Base-by-base conservation (phyloP, 2,113 vertebrate genomes). In the Xiphophorus couchianus region DNA sequence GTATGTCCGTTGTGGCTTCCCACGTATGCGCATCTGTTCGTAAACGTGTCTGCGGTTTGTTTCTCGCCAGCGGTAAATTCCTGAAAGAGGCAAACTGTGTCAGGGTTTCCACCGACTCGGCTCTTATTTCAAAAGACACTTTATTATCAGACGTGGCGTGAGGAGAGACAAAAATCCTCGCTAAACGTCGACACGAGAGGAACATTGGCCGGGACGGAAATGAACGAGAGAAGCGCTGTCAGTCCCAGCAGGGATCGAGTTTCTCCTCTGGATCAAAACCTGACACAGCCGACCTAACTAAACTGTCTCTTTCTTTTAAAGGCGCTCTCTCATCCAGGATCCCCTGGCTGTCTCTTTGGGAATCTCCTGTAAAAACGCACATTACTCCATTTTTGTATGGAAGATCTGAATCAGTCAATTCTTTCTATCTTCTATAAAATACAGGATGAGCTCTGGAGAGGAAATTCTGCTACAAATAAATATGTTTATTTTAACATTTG, bases 191-290 rank as follows among this genome's bases (percentile, higher is more conserved):
- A 70, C 76, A 48, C 15, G 77, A 84, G 86, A 74, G 83, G 81
- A 77, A 76, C 67, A 78, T 73, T 89, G 76, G 78, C 78, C 73
- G 62, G 48, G 71, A 85, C 61, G 84, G 79, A 77, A 83, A 85
- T 65, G 75, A 78, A 81, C 8, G 78, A 60, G 66, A 82, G 77
- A 64, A 74, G 69, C 63, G 28, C 64, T 76, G 90, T 91, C 85
- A 78, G 85, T 93, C 88, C 82, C 29, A 85, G 89, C 68, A 44
- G 62, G 85, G 80, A 82, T 92, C 81, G 5, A 78, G 87, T 91
- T 85, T 89, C 90, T 90, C 80, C 89, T 77, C 86, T 88, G 87
- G 69, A 62, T 62, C 72, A 67, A 25, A 69, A 69, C 31, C 17
- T 8, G 11, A 31, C 58, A 48, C 25, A 62, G 58, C 70, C 73